Evolutionary conservation across 2,113 vertebrate species (phyloP).

Genomic region (Climacteris rufus): DNA sequence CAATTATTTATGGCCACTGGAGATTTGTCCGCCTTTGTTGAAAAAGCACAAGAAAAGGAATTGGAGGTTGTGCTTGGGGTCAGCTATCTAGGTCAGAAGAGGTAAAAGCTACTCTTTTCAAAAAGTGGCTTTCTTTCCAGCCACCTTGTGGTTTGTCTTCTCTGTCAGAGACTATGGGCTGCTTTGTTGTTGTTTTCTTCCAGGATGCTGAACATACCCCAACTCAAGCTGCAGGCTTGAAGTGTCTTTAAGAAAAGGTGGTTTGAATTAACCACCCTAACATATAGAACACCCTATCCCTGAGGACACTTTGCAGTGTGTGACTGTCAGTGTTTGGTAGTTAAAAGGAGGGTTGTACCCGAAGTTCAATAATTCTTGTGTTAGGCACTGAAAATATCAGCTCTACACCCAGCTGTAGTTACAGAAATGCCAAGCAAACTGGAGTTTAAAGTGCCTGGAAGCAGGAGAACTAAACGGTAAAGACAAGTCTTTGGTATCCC

Average conservation of each 20-base stretch:
- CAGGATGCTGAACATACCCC: not conserved
- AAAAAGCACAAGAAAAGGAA: not conserved
- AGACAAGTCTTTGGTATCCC: not conserved
- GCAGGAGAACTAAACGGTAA: not conserved
- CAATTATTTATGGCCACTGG: not conserved
- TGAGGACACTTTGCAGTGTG: not conserved
- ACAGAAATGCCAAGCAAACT: not conserved
- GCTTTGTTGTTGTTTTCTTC: not conserved
- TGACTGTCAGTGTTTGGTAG: not conserved
- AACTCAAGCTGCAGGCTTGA: not conserved
- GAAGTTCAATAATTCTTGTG: not conserved
- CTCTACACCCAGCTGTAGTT: not conserved
- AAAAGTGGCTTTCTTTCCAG: not conserved
- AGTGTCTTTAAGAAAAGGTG: not conserved
- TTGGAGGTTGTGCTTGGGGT: not conserved
- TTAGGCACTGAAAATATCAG: not conserved
- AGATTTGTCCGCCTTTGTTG: not conserved
- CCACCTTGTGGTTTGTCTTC: not conserved
- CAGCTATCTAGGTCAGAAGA: not conserved
- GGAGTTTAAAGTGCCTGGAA: not conserved
- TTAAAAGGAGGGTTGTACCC: not conserved
- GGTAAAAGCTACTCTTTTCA: not conserved
- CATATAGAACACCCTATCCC: not conserved
- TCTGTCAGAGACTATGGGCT: not conserved
- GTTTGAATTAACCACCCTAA: constrained; percentile 23